Conservation (phyloP, 2,797 vertebrate species). For the Silurus lanzhouensis region DNA sequence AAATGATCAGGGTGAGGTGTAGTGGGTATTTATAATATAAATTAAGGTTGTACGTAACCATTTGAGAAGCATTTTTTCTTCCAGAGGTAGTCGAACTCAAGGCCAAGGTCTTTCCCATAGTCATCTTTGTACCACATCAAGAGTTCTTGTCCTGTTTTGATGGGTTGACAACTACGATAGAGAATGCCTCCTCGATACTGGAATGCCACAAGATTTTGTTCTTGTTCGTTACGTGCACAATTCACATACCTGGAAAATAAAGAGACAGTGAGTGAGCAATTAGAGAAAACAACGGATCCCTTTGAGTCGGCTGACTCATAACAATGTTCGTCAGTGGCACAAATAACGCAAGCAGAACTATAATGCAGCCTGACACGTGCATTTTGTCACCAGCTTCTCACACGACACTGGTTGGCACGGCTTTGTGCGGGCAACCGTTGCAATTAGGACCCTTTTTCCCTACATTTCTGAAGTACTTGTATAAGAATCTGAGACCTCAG, state of each 20-base stretch:
- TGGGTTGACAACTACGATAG: constrained; percentile 57
- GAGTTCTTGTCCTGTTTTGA: constrained; percentile 62
- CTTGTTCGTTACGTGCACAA: constrained; percentile 17
- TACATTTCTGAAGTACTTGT: neutral
- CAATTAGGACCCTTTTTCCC: neutral
- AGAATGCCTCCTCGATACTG: constrained; percentile 60
- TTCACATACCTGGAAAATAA: constrained; percentile 14
- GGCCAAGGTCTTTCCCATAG: constrained; percentile 64
- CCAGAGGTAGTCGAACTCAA: constrained; percentile 61
- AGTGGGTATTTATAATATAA: constrained; percentile 1
- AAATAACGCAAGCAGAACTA: neutral
- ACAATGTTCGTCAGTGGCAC: neutral
- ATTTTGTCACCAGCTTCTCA: neutral
- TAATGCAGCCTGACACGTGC: neutral
- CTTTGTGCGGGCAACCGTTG: neutral
- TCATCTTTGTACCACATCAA: constrained; percentile 70
- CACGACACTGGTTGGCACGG: neutral
- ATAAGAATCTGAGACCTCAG: neutral
- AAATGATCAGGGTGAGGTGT: neutral
- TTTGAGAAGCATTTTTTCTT: constrained; percentile 51
- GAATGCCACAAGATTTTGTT: constrained; percentile 17
- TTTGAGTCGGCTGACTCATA: too few species aligned
- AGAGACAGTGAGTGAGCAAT: neutral
- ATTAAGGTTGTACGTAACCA: constrained; percentile 44
- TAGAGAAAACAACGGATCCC: too few species aligned